These are phyloP conservation scores for Platycheirus rosarum DNA, from an alignment of 2,888 invertebrate genomes.

Conservation along the genomic window DNA sequence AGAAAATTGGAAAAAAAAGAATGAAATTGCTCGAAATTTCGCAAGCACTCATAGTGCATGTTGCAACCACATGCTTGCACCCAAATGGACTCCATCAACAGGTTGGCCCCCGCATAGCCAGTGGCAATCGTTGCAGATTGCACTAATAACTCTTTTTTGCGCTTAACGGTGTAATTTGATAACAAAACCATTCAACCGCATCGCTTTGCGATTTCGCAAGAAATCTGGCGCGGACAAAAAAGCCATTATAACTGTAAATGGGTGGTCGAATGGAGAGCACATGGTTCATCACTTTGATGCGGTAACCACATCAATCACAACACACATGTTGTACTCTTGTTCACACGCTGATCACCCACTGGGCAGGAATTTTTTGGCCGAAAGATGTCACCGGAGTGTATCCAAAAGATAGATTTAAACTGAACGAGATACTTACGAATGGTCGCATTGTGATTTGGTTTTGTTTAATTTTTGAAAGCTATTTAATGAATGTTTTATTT, in stretches of 20 bases:
- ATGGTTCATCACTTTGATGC: constrained; percentile 19
- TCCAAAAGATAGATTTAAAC: neutral
- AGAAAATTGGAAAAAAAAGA: constrained; percentile 24
- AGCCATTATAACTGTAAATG: constrained; percentile 10
- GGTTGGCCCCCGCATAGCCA: constrained; percentile 41
- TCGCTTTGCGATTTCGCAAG: constrained; percentile 55
- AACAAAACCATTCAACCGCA: constrained; percentile 60
- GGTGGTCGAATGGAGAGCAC: constrained; percentile 3
- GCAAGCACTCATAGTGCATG: constrained; percentile 61
- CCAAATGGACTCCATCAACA: constrained; percentile 35
- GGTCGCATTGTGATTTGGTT: constrained; percentile 79
- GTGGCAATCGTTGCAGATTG: constrained; percentile 63
- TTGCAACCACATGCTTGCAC: constrained; percentile 42
- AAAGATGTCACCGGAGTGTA: constrained; percentile 34
- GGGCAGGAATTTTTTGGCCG: constrained; percentile 10
- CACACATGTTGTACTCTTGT: constrained; percentile 21
- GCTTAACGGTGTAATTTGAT: constrained; percentile 68
- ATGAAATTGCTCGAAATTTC: constrained; percentile 40
- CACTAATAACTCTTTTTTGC: constrained; percentile 48
- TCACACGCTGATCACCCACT: constrained; percentile 22
- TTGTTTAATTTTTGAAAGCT: constrained; percentile 11
- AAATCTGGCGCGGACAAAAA: constrained; percentile 2
- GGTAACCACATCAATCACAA: constrained; percentile 31
- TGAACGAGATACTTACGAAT: constrained; percentile 80
- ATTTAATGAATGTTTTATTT: constrained; percentile 39